Evolutionary conservation across 2,113 vertebrate species (phyloP), one percentile per base, ranked within the genome.

Genomic region (Vidua macroura): DNA sequence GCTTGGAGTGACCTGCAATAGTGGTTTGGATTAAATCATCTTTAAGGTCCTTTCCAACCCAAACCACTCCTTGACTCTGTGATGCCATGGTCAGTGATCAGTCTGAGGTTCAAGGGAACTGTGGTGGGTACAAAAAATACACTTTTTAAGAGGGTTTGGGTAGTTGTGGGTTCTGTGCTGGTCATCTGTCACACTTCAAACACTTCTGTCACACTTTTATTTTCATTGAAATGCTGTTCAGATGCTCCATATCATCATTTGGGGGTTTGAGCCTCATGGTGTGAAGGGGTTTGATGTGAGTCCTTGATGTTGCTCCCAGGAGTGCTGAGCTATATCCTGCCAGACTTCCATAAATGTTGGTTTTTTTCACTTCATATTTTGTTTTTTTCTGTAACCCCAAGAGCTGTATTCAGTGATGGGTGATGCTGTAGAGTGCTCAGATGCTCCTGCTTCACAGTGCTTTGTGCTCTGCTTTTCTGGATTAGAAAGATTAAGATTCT

Each of bases 401-500:
- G 28, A 51, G 5, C 37, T 62, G 49, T 33, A 2, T 33, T 90
- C 41, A 21, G 53, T 7, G 4, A 10, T 46, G 55, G 33, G 9
- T 46, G 52, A 31, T 63, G n/a, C 8, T 68, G 19, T 31, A 25
- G 37, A n/a, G 30, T 44, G 55, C 74, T 84, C 63, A n/a, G 0
- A 8, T 93, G 60, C 33, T 87, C 39, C 56, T 75, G 60, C 59
- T 41, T 77, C 52, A 4, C 46, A 63, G 28, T 79, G 23, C 23
- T 86, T 68, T 82, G 53, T 60, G 59, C 4, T 3, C n/a, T 77
- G 49, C 2, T 86, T 39, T 64, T 81, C 51, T 28, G 10, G 64
- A 68, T 94, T 72, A 72, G 95, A 95, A 94, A 96, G 94, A 66
- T 96, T 96, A 95, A 95, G 75, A 72, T 90, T 91, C 28, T 94